phyloP scores from a whole-genome alignment of 2,888 invertebrate species.

The Koerneria pararmatus region DNA sequence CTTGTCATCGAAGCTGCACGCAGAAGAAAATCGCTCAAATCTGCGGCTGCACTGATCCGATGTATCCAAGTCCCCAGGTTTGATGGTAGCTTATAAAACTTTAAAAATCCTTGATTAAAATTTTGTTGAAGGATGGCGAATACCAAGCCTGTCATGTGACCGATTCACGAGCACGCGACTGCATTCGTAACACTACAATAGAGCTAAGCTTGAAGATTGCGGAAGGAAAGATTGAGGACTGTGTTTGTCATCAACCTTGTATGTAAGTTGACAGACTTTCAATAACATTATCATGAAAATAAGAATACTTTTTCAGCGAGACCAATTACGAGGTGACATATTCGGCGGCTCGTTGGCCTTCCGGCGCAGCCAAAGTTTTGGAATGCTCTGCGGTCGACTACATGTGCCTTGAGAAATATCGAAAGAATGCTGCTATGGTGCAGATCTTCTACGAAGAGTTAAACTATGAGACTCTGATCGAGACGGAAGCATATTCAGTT shows the following conservation, averaged over 20 bases:
- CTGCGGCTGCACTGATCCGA: slow-evolving; percentile 57
- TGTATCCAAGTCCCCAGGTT: slow-evolving; percentile 47
- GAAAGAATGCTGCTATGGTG: slow-evolving; percentile 58
- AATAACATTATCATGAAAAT: slow-evolving; percentile 6
- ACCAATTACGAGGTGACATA: slow-evolving; percentile 59
- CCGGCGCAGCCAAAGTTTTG: slow-evolving; percentile 58
- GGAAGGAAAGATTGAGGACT: slow-evolving; percentile 40
- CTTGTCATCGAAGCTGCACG: slow-evolving; percentile 56
- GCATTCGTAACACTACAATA: slow-evolving; percentile 51
- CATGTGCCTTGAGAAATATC: slow-evolving; percentile 56
- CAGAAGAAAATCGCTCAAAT: slow-evolving; percentile 48
- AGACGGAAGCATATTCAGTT: slow-evolving; percentile 54
- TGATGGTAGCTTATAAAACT: neutral
- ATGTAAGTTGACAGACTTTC: slow-evolving; percentile 33
- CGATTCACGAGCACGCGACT: slow-evolving; percentile 51
- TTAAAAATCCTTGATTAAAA: neutral
- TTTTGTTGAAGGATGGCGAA: neutral
- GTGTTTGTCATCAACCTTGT: slow-evolving; percentile 58
- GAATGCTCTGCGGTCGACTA: slow-evolving; percentile 54
- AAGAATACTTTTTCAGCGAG: slow-evolving; percentile 38
- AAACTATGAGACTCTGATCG: slow-evolving; percentile 58
- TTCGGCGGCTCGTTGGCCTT: slow-evolving; percentile 59
- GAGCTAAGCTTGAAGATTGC: slow-evolving; percentile 45
- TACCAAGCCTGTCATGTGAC: slow-evolving; percentile 33
- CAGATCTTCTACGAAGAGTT: slow-evolving; percentile 60